Conservation (phyloP, 1,140 invertebrate species). For the Drosophila rufa region DNA sequence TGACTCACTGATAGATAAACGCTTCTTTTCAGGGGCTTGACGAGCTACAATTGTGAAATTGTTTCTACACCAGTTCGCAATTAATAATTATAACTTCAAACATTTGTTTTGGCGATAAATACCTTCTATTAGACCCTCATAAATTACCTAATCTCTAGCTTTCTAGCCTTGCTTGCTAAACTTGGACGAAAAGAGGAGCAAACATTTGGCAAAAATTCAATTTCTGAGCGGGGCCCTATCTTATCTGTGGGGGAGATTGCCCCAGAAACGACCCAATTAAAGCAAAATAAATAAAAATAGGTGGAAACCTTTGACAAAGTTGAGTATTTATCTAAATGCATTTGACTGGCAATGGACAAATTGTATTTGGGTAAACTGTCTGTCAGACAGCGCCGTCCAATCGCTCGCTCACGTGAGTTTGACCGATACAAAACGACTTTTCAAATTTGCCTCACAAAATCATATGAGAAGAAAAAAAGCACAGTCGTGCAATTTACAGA, state of each 20-base stretch:
- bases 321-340: slow-evolving; percentile 26
- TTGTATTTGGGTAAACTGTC: slow-evolving; percentile 64
- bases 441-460: slow-evolving; percentile 56
- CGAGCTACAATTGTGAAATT: neutral
- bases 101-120: slow-evolving; percentile 10
- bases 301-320: slow-evolving; percentile 4
- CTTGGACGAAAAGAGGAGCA: slow-evolving; percentile 4
- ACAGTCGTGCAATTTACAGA: slow-evolving; percentile 55
- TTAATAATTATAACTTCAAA: slow-evolving; percentile 16
- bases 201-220: slow-evolving; percentile 21
- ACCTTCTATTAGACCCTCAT: neutral
- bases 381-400: slow-evolving; percentile 57
- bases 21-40: neutral
- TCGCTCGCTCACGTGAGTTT: slow-evolving; percentile 66
- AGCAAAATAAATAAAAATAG: neutral
- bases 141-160: slow-evolving; percentile 25
- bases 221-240: slow-evolving; percentile 20
- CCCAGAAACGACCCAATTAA: slow-evolving; percentile 22
- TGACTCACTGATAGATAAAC: slow-evolving; percentile 15
- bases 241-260: slow-evolving; percentile 40
- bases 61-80: too few species aligned
- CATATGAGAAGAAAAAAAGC: slow-evolving; percentile 13
- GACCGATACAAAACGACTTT: slow-evolving; percentile 66
- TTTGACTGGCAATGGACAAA: slow-evolving; percentile 66
- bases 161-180: neutral